Evolutionary conservation across 2,888 invertebrate genomes (phyloP), one percentile per base, ranked within the genome.

Genomic region (Rhogogaster chlorosoma): DNA sequence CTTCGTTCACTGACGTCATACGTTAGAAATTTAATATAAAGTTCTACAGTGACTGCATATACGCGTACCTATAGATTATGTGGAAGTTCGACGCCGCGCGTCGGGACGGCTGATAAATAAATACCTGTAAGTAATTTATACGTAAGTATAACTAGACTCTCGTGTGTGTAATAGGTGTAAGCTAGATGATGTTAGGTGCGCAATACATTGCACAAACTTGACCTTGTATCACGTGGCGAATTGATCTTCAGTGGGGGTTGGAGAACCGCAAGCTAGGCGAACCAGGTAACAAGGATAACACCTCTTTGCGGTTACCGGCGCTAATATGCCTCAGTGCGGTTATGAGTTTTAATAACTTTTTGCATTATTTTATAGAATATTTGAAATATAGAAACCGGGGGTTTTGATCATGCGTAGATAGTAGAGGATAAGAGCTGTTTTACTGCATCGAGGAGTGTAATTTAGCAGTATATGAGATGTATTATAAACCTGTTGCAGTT

Each of bases 131-230:
- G 18, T 36, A 32, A 29, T 18, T 18, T 67, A 67, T 67, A 12
- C 5, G 5, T 26, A 64, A 9, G 18, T 64, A 64, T 64, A 10
- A 26, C 12, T 29, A 42, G 12, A 42, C 12, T 42, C 12, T 2
- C 29, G n/a, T 18, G 42, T 38, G n/a, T n/a, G n/a, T n/a, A n/a
- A 12, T 42, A n/a, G 22, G 45, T 45, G 12, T 22, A 45, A n/a
- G 45, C 9, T 71, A n/a, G 38, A 75, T 45, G 9, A 45, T 29
- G 26, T 42, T 12, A 45, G 42, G 61, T 75, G 75, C 75, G 77
- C 77, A 77, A 77, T 77, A 73, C 71, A 12, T 36, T 32, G 49
- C 38, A 61, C 80, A 80, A 80, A 80, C 80, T 80, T 80, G 80
- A 80, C 80, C 61, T 80, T 80, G 80, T 32, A 18, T n/a, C 77